phyloP scores from a whole-genome alignment of 53 echinoderm and acorn worm genomes.

The Henricia sp. region DNA sequence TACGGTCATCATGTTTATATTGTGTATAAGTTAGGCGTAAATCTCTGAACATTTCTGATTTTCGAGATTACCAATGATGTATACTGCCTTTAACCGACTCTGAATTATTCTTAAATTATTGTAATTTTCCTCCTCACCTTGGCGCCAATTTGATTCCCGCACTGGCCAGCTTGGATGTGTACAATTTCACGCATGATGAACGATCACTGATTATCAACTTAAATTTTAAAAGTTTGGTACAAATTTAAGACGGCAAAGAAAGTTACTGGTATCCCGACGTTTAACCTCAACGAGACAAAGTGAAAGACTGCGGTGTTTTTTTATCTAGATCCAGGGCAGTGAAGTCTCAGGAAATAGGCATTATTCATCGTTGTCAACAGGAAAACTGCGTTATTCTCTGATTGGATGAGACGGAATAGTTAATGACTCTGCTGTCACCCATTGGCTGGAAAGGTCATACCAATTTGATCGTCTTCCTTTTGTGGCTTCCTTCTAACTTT shows the following conservation, averaged over 20 bases:
- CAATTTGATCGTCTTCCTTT: neutral
- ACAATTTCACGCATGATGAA: conserved; percentile 91
- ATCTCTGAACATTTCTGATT: too few species aligned
- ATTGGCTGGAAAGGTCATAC: conserved; percentile 1
- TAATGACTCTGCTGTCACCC: conserved; percentile 32
- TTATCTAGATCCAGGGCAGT: neutral
- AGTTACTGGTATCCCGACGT: neutral
- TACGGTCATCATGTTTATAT: too few species aligned
- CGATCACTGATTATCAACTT: conserved; percentile 21
- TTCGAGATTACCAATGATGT: too few species aligned
- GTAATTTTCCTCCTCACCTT: conserved; percentile 64
- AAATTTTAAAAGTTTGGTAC: neutral
- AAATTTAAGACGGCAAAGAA: neutral
- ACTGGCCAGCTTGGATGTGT: conserved; percentile 92
- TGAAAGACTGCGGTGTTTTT: neutral
- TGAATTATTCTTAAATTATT: neutral
- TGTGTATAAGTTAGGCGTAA: too few species aligned
- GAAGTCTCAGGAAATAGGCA: conserved; percentile 17
- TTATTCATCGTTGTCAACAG: conserved; percentile 36
- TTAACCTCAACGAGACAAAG: neutral
- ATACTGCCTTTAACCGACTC: too few species aligned
- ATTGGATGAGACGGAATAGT: conserved; percentile 25
- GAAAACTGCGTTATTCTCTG: conserved; percentile 38
- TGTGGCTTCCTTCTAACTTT: neutral
- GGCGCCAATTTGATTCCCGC: conserved; percentile 93